Base-by-base conservation (phyloP, 2,113 vertebrate genomes). In the Odocoileus hemionus region DNA sequence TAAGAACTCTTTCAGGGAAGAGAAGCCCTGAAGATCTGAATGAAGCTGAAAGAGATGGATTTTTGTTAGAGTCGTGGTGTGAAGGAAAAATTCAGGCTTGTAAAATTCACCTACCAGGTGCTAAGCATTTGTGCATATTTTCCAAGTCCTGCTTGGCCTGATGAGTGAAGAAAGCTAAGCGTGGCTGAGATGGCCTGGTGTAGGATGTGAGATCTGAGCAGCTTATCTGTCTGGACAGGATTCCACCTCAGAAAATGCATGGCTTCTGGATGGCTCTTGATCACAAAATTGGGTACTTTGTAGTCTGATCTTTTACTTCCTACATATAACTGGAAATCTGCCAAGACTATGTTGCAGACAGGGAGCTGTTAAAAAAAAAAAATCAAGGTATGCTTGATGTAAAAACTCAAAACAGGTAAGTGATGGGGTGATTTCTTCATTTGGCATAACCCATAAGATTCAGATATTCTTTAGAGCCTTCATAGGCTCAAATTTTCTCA, bases 321-420 rank as follows among this genome's bases (percentile, higher is more conserved):
- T 64, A 3, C 4, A 0, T 78, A 4, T 43, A 90, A 47, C 52
- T 79, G 28, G 47, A 83, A 36, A 19, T 55, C 52, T 36, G 17
- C 64, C 36, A 74, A 15, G 45, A 76, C 19, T 76, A 30, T 33
- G 11, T 30, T 52, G 10, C 36, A 17, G 45, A 30, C 92, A n/a
- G 43, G 39, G 33, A 67, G 30, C 70, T 70, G 3, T 60, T 28
- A 86, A 78, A 57, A 70, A 67, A 64, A 67, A 67, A 78, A 91
- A 21, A 90, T 43, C 23, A 87, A 23, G 43, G 30, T 58, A 23
- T 83, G 54, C 70, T 61, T 12, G 70, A 86, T 87, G 17, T 86
- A 84, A 60, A 95, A 93, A 76, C n/a, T 57, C 26, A 52, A 94
- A 92, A 47, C n/a, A 86, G 45, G 83, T 82, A 39, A 94, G 74